Percentiles rank a stretch among this genome's conserved stretches.
These are phyloP conservation scores for Labeo calbasu DNA, from an alignment of 2,797 vertebrate genomes.

Conservation along the genomic window DNA sequence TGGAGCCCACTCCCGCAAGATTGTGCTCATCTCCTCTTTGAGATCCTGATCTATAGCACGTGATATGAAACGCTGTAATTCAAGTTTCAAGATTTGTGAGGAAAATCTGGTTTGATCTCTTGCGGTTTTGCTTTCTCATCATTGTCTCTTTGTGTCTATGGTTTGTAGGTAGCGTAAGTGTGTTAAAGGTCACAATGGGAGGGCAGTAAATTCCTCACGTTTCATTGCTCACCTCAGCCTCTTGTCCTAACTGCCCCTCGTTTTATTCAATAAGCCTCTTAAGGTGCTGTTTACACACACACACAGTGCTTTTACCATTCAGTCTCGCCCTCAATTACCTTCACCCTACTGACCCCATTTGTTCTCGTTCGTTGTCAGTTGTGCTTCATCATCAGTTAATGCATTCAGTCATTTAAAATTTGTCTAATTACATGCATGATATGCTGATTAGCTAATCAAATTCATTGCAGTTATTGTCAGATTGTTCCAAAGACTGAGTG, in stretches of 20 bases:
- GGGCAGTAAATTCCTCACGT: slow-evolving; percentile 50
- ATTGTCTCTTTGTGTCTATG: slow-evolving; percentile 28
- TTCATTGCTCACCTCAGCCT: slow-evolving; percentile 13
- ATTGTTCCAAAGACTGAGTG: slow-evolving; percentile 7
- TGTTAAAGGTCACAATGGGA: slow-evolving; percentile 50
- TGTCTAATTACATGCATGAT: background rate
- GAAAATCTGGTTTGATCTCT: slow-evolving; percentile 47
- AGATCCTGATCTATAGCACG: slow-evolving; percentile 47
- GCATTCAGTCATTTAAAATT: background rate
- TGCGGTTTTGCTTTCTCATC: background rate
- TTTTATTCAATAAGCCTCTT: slow-evolving; percentile 25
- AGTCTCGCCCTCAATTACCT: background rate
- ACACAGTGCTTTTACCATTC: slow-evolving; percentile 1
- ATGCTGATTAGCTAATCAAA: background rate
- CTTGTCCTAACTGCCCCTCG: slow-evolving; percentile 16
- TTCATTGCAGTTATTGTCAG: background rate
- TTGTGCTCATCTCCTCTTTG: slow-evolving; percentile 18
- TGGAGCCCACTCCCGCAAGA: background rate
- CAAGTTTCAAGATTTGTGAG: slow-evolving; percentile 46
- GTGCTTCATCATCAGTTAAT: background rate
- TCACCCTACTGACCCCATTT: slow-evolving; percentile 16
- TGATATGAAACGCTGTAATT: slow-evolving; percentile 43
- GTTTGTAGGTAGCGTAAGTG: slow-evolving; percentile 45
- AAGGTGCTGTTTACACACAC: background rate
- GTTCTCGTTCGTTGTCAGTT: background rate